Base-by-base conservation (phyloP, 2,888 invertebrate species). In the Coelopa pilipes region DNA sequence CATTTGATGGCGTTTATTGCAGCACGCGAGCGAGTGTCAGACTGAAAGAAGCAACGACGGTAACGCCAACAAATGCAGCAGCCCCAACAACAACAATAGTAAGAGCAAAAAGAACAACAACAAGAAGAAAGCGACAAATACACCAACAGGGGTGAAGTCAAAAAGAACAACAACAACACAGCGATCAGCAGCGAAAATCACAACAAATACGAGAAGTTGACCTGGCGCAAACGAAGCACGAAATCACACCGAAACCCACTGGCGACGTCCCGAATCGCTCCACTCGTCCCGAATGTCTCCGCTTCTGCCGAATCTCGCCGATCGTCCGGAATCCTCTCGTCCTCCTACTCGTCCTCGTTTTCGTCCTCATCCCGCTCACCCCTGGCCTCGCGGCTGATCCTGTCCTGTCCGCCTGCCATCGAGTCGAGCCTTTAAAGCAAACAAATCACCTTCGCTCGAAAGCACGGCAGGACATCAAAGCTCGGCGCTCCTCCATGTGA, bases 371-470 rank as follows among this genome's bases (percentile, higher is more conserved):
- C 34, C 34, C 7, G 34, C 34, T 34, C n/a, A n/a, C n/a, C n/a
- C n/a, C n/a, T n/a, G n/a, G n/a, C 34, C 34, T 34, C 34, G 34
- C 7, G 15, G 57, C 21, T 34, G 34, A 34, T 34, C 34, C 34
- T 34, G 34, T 57, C 57, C 57, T 57, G 57, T 57, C 57, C 21
- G 57, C 21, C 57, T 57, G 12, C 19, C 57, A 21, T 34, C 34
- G 34, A 34, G 34, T 34, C 34, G 34, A 34, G 34, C 34, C 55
- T 55, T 34, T 19, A 69, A 55, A 69, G 57, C 57, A 46, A 19
- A 69, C 69, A 69, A 57, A 57, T 69, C 69, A 57, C 57, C 66
- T 68, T 57, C 46, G 13, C n/a, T 55, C 17, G n/a, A 13, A 57
- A 55, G 46, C 47, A 9, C 57, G 55, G 69, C 57, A 45, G 34